Evolutionary conservation across 2,113 vertebrate genomes (phyloP), one percentile per base, ranked within the genome.

Genomic region (Eidolon helvum): DNA sequence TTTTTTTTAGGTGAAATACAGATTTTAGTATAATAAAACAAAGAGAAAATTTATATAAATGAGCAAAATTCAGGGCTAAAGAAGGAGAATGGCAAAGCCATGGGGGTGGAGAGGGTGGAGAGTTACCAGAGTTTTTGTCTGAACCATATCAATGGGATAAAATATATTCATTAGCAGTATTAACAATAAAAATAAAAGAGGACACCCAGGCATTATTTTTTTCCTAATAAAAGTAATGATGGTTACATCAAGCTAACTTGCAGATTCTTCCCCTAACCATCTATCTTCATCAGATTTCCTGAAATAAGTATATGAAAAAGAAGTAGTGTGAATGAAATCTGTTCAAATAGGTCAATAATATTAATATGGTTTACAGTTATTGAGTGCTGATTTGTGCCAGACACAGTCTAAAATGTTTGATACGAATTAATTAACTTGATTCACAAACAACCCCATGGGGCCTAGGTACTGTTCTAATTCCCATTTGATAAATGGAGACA

Each of bases 271-370:
- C 55, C 55, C 65, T 92, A 72, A 30, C 86, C 65, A 59, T 48
- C 3, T 45, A 28, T 80, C 82, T 61, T 90, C 43, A 83, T 90
- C 53, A 91, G 80, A 91, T 69, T 87, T 55, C 71, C 45, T 93
- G 38, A 95, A 95, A 83, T 83, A 82, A 72, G 55, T 84, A 84
- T 24, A n/a, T 65, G 38, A 91, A 71, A 84, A 94, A 95, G 26
- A 94, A 91, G 33, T 82, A 78, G 55, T 35, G 10, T 72, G 35
- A 92, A 61, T 85, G 50, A 87, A 97, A 55, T 35, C 40, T 65
- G 14, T 83, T 83, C 61, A 69, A 53, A 33, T 84, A 71, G 38
- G 63, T 88, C n/a, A 48, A 4, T 87, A 65, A 87, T 61, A 91
- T 75, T 69, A 71, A n/a, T 43, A 35, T 40, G n/a, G 28, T 53